Conservation (phyloP, 2,888 invertebrate species). For the Suillia variegata region DNA sequence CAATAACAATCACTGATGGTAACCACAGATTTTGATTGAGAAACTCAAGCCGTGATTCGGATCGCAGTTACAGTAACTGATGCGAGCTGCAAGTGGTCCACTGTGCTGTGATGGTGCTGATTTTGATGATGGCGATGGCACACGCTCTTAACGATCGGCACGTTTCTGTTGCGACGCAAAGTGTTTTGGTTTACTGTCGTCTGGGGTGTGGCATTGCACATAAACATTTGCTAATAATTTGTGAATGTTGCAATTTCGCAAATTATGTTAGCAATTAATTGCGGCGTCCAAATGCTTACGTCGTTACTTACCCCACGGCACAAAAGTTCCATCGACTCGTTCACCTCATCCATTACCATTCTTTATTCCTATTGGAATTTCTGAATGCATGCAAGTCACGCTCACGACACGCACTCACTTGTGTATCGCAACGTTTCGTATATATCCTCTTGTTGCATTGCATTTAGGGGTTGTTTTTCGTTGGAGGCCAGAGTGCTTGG, state of each 20-base stretch:
- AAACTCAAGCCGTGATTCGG: not conserved
- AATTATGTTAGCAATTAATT: not conserved
- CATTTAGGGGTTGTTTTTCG: conserved; percentile 31
- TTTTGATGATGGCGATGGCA: conserved; percentile 21
- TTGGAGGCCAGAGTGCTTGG: conserved; percentile 17
- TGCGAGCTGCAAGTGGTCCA: not conserved
- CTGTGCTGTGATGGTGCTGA: not conserved
- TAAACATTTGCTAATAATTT: not conserved
- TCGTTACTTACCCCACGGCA: no score
- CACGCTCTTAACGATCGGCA: conserved; percentile 28
- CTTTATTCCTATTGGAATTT: conserved; percentile 23
- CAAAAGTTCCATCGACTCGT: no score
- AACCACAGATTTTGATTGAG: not conserved
- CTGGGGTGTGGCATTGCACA: not conserved
- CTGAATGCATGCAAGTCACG: conserved; percentile 17
- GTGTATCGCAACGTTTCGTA: not conserved
- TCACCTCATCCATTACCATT: not conserved
- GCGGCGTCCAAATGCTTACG: no score
- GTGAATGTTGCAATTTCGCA: not conserved
- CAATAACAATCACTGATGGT: not conserved
- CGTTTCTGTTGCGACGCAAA: conserved; percentile 8
- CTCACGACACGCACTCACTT: conserved; percentile 6
- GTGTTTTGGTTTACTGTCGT: not conserved
- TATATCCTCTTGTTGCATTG: conserved; percentile 2
- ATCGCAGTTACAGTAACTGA: not conserved